Evolutionary conservation across 2,888 invertebrate genomes (phyloP).

Genomic region (Monopis laevigella): DNA sequence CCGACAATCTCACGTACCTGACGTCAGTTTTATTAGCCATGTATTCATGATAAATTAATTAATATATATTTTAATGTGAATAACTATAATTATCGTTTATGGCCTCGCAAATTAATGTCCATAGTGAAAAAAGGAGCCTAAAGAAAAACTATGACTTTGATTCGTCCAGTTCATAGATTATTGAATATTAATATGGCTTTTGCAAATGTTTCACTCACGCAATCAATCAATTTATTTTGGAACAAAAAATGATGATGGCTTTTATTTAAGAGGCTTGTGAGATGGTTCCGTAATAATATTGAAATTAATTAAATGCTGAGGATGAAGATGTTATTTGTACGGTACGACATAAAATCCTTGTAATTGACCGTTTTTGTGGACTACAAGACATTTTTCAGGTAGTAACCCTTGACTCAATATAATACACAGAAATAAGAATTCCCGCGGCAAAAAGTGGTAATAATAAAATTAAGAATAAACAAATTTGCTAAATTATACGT

Average conservation of each 20-base stretch:
- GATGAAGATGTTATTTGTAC: too few relatives aligned
- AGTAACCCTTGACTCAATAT: too few relatives aligned
- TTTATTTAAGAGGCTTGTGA: background rate
- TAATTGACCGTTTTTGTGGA: too few relatives aligned
- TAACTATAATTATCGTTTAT: background rate
- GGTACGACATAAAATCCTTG: too few relatives aligned
- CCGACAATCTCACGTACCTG: slow-evolving; percentile 5
- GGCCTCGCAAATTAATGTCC: background rate
- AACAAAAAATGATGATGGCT: background rate
- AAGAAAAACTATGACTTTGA: slow-evolving; percentile 1
- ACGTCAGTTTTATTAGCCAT: background rate
- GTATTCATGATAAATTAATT: slow-evolving; percentile 5
- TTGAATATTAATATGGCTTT: slow-evolving; percentile 2
- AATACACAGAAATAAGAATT: too few relatives aligned
- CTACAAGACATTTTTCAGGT: too few relatives aligned
- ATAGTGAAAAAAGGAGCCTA: slow-evolving; percentile 1
- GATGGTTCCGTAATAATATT: background rate
- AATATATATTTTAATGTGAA: slow-evolving; percentile 6
- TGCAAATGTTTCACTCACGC: slow-evolving; percentile 2
- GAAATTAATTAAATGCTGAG: too few relatives aligned
- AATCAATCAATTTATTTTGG: background rate
- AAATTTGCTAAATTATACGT: too few relatives aligned
- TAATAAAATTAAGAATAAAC: too few relatives aligned
- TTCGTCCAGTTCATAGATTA: background rate
- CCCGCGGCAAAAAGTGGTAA: too few relatives aligned